phyloP scores from a whole-genome alignment of 2,113 vertebrate species.

The Sinocyclocheilus anophthalmus region DNA sequence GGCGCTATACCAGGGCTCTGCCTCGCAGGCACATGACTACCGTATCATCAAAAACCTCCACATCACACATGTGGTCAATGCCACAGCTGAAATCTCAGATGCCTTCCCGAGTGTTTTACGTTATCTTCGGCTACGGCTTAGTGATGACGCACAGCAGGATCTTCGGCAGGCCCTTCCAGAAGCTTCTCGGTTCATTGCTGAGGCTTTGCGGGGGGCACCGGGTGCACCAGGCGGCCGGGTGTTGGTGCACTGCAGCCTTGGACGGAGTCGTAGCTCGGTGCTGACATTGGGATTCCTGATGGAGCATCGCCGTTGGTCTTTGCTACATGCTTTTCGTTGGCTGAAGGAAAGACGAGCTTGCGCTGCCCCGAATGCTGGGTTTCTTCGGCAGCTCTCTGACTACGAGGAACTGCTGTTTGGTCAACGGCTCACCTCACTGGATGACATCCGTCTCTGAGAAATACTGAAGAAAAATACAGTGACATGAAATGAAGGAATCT shows the following conservation, averaged over 20 bases:
- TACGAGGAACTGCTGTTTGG: conserved; percentile 73
- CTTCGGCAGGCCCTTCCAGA: conserved; percentile 66
- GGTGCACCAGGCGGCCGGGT: conserved; percentile 62
- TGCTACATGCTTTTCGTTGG: conserved; percentile 69
- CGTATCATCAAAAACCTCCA: conserved; percentile 70
- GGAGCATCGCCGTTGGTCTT: conserved; percentile 67
- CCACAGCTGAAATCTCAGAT: conserved; percentile 65
- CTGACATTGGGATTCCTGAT: conserved; percentile 71
- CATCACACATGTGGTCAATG: conserved; percentile 72
- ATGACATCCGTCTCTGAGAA: conserved; percentile 66
- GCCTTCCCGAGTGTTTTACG: conserved; percentile 65
- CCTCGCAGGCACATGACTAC: conserved; percentile 64
- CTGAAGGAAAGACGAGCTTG: conserved; percentile 70
- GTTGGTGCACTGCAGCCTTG: conserved; percentile 70
- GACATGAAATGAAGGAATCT: neutral
- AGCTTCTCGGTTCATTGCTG: conserved; percentile 66
- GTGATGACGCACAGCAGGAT: conserved; percentile 70
- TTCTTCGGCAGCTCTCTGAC: conserved; percentile 67
- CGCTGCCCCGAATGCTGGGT: conserved; percentile 67
- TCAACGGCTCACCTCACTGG: conserved; percentile 64
- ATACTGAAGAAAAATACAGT: neutral
- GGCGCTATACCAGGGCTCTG: conserved; percentile 70
- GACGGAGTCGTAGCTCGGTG: conserved; percentile 69
- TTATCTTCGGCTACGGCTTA: conserved; percentile 67
- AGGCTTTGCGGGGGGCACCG: conserved; percentile 58